A percentile compares a stretch with the other conserved stretches of the same genome.
Conservation (phyloP, 2,797 vertebrate species). For the Vipera ursinii region DNA sequence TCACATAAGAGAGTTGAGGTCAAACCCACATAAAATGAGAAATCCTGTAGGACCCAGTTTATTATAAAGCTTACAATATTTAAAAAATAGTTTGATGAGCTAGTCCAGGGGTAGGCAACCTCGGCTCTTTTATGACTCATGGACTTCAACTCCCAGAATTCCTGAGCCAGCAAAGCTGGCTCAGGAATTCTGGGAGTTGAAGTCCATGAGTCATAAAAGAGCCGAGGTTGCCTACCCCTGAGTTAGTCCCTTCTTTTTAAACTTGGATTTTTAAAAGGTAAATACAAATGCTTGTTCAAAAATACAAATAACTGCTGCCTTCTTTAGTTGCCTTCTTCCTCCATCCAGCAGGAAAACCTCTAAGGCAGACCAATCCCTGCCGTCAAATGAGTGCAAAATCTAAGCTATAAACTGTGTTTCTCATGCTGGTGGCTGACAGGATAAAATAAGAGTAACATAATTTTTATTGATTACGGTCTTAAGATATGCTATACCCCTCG, state of each 20-base stretch:
- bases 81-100: neutral
- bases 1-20: neutral
- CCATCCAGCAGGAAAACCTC: neutral
- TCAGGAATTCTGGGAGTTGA: too few relatives aligned
- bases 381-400: neutral
- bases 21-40: neutral
- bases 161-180: too few relatives aligned
- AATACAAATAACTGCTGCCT: neutral
- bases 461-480: neutral
- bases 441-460: neutral
- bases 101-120: too few relatives aligned
- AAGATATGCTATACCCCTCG: neutral
- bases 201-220: too few relatives aligned
- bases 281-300: neutral
- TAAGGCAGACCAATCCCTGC: neutral
- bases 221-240: too few relatives aligned
- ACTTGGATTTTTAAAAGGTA: neutral
- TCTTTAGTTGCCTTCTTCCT: neutral
- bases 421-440: neutral
- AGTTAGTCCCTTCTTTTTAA: neutral
- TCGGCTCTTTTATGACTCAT: too few relatives aligned
- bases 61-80: neutral
- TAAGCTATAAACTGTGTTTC: neutral
- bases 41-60: neutral
- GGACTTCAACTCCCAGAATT: too few relatives aligned